Conservation (phyloP, 2,888 invertebrate species). For the Frankliniella fusca region DNA sequence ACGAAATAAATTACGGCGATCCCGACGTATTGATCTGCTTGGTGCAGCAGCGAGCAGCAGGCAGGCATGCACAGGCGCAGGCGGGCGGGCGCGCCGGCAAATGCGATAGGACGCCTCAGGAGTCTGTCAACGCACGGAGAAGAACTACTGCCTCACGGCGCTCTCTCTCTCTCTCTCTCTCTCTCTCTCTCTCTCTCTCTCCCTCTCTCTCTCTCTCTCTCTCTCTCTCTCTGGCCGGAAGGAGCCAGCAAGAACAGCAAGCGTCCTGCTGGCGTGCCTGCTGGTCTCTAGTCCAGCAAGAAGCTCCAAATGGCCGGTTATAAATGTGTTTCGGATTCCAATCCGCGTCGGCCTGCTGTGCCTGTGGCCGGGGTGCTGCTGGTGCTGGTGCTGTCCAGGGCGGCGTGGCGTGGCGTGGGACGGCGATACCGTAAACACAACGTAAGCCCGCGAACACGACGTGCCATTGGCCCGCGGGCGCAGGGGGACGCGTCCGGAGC, state of each 20-base stretch:
- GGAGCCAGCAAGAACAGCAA: too few species aligned
- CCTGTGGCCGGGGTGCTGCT: not conserved
- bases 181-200: not conserved
- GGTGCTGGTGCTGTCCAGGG: not conserved
- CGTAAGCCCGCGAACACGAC: conserved; percentile 15
- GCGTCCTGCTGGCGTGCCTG: too few species aligned
- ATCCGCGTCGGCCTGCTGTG: too few species aligned
- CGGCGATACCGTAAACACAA: not conserved
- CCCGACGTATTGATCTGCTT: not conserved
- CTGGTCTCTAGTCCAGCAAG: too few species aligned
- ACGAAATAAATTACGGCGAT: conserved; percentile 10
- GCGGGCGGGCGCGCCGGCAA: not conserved
- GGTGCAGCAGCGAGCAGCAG: not conserved
- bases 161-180: not conserved
- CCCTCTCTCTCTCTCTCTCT: not conserved
- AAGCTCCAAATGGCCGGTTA: conserved; percentile 9
- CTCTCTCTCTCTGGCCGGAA: too few species aligned
- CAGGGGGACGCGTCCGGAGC: not conserved
- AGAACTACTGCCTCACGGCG: too few species aligned
- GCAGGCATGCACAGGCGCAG: not conserved
- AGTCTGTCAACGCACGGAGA: too few species aligned
- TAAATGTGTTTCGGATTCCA: conserved; percentile 20
- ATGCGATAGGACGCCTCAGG: too few species aligned
- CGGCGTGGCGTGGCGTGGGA: not conserved
- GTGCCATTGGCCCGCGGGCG: not conserved